These are phyloP conservation scores for Platygyra sinensis DNA, from an alignment of 64 coral and sea anemone genomes.

Conservation along the genomic window DNA sequence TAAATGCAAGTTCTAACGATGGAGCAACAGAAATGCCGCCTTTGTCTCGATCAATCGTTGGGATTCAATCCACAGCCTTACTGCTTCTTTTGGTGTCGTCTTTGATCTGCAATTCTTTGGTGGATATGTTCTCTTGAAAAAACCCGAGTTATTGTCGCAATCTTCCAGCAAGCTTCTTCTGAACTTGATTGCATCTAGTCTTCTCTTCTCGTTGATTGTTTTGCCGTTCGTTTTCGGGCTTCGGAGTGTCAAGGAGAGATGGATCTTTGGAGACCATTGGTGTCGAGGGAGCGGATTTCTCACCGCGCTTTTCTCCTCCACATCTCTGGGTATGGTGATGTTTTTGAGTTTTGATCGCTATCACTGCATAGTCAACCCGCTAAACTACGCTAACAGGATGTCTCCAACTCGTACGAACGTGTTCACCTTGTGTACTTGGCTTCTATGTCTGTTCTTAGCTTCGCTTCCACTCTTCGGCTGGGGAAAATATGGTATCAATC, in stretches of 20 bases:
- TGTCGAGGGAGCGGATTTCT: constrained; percentile 86
- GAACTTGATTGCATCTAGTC: constrained; percentile 79
- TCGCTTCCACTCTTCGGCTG: constrained; percentile 85
- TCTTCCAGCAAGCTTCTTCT: constrained; percentile 93
- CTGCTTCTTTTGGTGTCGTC: constrained; percentile 68
- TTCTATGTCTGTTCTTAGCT: constrained; percentile 74
- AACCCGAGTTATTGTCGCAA: constrained; percentile 60
- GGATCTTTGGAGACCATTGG: constrained; percentile 75
- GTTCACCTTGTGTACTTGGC: constrained; percentile 71
- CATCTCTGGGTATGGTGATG: constrained; percentile 75
- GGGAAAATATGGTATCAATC: constrained; percentile 87
- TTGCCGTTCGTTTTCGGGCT: constrained; percentile 84
- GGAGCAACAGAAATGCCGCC: neutral
- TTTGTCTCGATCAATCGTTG: neutral
- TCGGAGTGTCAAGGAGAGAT: constrained; percentile 61
- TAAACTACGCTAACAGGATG: constrained; percentile 80
- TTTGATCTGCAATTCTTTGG: constrained; percentile 81
- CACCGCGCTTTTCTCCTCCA: constrained; percentile 65
- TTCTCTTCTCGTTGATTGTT: constrained; percentile 64
- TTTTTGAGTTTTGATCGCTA: constrained; percentile 91
- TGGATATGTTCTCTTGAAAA: constrained; percentile 72
- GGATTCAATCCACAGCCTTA: constrained; percentile 49
- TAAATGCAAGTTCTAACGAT: neutral
- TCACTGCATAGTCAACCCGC: constrained; percentile 92
- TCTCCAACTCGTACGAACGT: constrained; percentile 69